Evolutionary conservation across 2,888 invertebrate species (phyloP).

Genomic region (Callyntrura sp.): DNA sequence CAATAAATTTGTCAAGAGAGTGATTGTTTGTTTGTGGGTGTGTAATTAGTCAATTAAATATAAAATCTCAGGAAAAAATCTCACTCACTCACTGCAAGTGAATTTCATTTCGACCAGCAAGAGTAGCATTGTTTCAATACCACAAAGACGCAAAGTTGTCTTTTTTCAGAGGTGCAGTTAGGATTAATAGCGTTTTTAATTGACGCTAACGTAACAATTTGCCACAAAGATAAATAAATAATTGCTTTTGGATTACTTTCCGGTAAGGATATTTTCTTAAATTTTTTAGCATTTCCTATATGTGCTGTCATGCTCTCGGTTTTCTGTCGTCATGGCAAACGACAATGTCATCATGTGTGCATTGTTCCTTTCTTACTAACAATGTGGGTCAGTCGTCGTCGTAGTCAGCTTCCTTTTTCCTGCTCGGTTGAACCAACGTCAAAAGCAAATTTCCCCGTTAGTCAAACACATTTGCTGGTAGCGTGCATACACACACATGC

Average conservation of each 20-base stretch:
- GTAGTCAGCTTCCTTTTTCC: constrained; percentile 24
- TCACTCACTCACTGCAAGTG: no score
- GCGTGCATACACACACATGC: background rate
- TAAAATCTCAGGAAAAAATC: no score
- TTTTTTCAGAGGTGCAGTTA: no score
- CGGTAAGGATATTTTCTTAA: background rate
- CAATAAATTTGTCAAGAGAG: no score
- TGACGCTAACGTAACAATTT: no score
- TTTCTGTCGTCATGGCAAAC: background rate
- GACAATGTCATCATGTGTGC: background rate
- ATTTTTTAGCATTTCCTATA: background rate
- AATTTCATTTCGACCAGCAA: no score
- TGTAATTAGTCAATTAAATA: no score
- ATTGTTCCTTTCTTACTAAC: background rate
- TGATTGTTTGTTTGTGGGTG: no score
- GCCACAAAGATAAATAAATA: background rate
- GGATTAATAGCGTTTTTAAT: no score
- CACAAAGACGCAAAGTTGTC: no score
- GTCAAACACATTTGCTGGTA: background rate
- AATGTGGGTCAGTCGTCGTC: constrained; percentile 15
- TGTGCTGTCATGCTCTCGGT: background rate
- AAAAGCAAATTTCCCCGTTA: constrained; percentile 12
- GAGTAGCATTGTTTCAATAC: no score
- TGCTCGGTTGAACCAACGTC: background rate
- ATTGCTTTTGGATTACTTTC: background rate